phyloP scores from a whole-genome alignment of 2,888 invertebrate genomes.

The Steinernema scapterisci region DNA sequence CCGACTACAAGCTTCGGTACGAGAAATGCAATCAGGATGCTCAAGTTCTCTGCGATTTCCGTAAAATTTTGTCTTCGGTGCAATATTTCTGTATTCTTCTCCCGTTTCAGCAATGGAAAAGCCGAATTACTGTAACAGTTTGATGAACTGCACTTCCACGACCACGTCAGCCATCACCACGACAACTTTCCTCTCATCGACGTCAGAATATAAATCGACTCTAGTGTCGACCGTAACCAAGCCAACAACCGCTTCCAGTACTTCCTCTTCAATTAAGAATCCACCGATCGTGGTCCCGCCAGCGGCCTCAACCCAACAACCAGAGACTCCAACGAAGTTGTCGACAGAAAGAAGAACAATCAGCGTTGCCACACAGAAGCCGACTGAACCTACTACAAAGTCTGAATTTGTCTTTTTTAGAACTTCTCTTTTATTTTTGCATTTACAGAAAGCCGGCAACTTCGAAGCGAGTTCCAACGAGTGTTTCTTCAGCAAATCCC shows the following conservation, averaged over 20 bases:
- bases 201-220: neutral
- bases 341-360: too few species aligned
- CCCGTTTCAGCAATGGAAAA: constrained; percentile 48
- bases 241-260: neutral
- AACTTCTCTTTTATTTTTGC: too few species aligned
- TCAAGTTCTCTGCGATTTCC: constrained; percentile 52
- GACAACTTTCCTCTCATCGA: neutral
- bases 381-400: too few species aligned
- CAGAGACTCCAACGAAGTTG: neutral
- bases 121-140: constrained; percentile 50
- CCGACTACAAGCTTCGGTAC: constrained; percentile 45
- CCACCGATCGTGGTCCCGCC: neutral
- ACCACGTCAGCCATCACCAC: constrained; percentile 1
- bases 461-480: neutral
- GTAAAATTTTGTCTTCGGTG: constrained; percentile 37
- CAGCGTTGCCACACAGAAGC: too few species aligned
- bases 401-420: too few species aligned
- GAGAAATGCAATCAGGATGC: constrained; percentile 43
- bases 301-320: neutral
- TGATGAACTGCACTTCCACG: constrained; percentile 46
- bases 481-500: neutral
- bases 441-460: neutral
- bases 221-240: neutral
- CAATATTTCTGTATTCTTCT: too few species aligned
- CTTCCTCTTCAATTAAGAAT: neutral